phyloP scores from a whole-genome alignment of 1,140 invertebrate species.

The Littorina saxatilis region DNA sequence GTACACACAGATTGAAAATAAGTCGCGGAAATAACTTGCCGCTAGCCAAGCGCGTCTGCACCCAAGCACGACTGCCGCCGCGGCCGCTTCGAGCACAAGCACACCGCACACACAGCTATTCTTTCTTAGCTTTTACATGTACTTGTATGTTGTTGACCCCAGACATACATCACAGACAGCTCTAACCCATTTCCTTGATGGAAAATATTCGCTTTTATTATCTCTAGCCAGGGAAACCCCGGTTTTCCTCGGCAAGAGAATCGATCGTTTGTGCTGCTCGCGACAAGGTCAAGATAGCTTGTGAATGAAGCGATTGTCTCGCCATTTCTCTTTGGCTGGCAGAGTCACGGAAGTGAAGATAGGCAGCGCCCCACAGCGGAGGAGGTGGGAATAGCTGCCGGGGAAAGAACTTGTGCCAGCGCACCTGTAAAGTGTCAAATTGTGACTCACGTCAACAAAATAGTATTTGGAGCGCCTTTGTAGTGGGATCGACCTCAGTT shows the following conservation, averaged over 20 bases:
- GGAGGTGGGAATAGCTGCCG: background rate
- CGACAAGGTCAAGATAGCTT: conserved; percentile 23
- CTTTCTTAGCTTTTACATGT: too few species aligned
- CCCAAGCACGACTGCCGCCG: too few species aligned
- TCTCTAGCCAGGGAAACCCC: background rate
- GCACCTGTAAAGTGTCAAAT: conserved; percentile 32
- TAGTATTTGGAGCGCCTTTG: background rate
- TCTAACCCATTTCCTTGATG: too few species aligned
- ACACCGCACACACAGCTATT: too few species aligned
- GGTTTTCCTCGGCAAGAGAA: background rate
- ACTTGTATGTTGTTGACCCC: too few species aligned
- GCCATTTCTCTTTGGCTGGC: conserved; percentile 28
- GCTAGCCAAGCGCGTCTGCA: too few species aligned
- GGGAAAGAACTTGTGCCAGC: background rate
- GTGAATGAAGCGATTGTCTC: conserved; percentile 25
- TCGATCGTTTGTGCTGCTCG: conserved; percentile 10
- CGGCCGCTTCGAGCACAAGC: too few species aligned
- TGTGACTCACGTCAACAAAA: background rate
- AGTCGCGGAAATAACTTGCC: too few species aligned
- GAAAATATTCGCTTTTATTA: too few species aligned
- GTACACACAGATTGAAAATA: too few species aligned
- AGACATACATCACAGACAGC: too few species aligned
- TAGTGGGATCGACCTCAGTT: background rate
- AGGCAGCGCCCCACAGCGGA: conserved; percentile 34
- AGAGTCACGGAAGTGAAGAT: conserved; percentile 36